Evolutionary conservation across 1,140 invertebrate genomes (phyloP), one percentile per base, ranked within the genome.

Genomic region (Saccostrea glomerata): DNA sequence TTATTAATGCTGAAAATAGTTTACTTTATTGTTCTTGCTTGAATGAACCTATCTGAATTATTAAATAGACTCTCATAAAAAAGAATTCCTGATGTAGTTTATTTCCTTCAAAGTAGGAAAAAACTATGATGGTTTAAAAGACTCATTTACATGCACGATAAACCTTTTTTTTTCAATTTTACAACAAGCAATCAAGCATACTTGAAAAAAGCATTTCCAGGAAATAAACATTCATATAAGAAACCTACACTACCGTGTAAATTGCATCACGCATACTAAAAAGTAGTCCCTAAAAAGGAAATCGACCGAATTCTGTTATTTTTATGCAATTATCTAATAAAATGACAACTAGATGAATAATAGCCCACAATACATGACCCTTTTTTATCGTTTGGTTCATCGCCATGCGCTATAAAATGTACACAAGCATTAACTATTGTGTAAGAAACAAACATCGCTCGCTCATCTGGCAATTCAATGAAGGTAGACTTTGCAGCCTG

Each of bases 301-400:
- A 73, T 73, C 23, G 70, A 73, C 70, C 70, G 70, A 73, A 25
- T 73, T 73, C 70, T 36, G 70, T 73, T 73, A 73, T 73, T 25
- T 30, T 30, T 73, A 73, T 73, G 70, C 70, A 73, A 23, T 73
- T 73, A 73, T 73, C 70, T 73, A 73, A 73, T 73, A 30, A 73
- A 25, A 73, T 73, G 70, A 73, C 70, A 73, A 30, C 13, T 73
- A 25, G 13, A 73, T 73, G 70, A 73, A 25, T 73, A 73, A 73
- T 73, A 30, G 70, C 2, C 70, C 23, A 30, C 70, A 25, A 30
- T 15, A 23, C 9, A 25, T 30, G 23, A 25, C 7, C 23, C 36
- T 73, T 23, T 36, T 73, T 73, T 73, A 23, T 30, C 23, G 70
- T 73, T 73, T 73, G n/a, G 70, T 73, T 73, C 30, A 73, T 36